phyloP scores from a whole-genome alignment of 2,113 vertebrate species.

The Macrotus californicus region DNA sequence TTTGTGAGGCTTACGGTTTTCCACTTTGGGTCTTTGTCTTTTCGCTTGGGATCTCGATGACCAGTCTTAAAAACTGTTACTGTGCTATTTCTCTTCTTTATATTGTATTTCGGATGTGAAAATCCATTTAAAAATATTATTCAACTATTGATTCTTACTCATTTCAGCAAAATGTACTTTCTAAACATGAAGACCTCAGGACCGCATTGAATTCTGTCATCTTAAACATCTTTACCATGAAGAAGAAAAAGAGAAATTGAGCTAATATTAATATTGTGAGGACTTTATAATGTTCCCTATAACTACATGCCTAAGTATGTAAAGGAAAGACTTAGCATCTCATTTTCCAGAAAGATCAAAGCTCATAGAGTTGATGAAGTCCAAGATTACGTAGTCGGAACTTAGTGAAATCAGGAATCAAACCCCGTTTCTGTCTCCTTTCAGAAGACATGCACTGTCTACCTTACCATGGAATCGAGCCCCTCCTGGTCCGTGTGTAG shows the following conservation, averaged over 20 bases:
- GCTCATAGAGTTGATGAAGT: not conserved
- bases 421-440: not conserved
- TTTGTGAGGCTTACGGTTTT: not conserved
- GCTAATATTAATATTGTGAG: not conserved
- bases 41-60: not conserved
- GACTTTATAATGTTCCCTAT: not conserved
- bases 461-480: not conserved
- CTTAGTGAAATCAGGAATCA: not conserved
- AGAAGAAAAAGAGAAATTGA: not conserved
- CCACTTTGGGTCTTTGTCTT: not conserved
- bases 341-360: not conserved
- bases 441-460: not conserved
- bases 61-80: not conserved
- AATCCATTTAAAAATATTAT: not conserved
- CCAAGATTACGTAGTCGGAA: not conserved
- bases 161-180: not conserved
- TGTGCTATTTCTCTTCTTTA: not conserved
- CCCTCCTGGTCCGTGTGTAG: no score
- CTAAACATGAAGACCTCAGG: not conserved
- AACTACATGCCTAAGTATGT: not conserved
- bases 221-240: not conserved
- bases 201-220: not conserved
- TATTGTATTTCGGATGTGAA: not conserved
- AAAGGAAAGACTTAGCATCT: not conserved
- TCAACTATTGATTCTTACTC: not conserved